These are phyloP conservation scores for Agapornis roseicollis DNA, from an alignment of 2,113 vertebrate species.

Conservation along the genomic window DNA sequence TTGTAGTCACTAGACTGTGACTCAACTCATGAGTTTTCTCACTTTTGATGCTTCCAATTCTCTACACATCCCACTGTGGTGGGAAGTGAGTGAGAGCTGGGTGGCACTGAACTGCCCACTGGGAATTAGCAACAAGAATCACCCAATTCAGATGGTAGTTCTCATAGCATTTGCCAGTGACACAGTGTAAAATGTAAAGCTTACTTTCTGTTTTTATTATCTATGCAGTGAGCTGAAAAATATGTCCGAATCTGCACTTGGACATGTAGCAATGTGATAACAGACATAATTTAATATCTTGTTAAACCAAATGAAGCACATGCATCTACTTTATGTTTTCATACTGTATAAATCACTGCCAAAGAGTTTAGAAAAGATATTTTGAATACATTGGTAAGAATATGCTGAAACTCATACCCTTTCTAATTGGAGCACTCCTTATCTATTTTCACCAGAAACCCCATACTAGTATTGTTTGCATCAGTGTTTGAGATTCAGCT, in stretches of 20 bases:
- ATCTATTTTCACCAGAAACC: neutral
- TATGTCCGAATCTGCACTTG: neutral
- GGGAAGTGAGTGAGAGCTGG: neutral
- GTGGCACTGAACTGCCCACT: neutral
- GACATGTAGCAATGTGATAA: neutral
- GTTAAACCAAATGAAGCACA: neutral
- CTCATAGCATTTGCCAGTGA: neutral
- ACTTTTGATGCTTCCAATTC: neutral
- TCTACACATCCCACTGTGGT: neutral
- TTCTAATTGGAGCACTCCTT: neutral
- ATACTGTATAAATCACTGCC: neutral
- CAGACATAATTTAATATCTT: neutral
- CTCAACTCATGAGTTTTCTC: neutral
- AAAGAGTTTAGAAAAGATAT: neutral
- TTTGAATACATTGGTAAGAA: neutral
- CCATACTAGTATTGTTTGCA: neutral
- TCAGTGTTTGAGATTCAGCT: neutral
- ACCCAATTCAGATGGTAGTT: neutral
- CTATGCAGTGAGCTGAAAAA: neutral
- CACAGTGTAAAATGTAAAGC: neutral
- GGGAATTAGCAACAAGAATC: neutral
- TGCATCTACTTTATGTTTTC: neutral
- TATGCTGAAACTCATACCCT: neutral
- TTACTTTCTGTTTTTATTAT: neutral
- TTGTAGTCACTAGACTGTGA: neutral